A percentile compares a stretch with the other conserved stretches of the same genome.
phyloP scores from a whole-genome alignment of 2,797 vertebrate species.

The Tapirus indicus region DNA sequence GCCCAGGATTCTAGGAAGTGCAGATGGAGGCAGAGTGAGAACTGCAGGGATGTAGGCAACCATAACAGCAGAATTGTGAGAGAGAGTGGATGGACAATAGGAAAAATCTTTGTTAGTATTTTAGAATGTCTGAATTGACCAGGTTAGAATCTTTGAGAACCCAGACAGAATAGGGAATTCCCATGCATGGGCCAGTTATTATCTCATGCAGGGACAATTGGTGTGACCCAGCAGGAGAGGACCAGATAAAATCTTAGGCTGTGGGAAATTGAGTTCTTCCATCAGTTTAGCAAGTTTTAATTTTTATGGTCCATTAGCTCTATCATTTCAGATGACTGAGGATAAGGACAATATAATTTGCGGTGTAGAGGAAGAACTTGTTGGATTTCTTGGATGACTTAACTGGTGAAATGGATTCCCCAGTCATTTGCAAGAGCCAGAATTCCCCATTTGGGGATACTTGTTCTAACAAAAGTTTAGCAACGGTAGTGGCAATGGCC shows the following conservation, averaged over 20 bases:
- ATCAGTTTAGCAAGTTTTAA: neutral
- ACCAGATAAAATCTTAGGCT: neutral
- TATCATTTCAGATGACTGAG: neutral
- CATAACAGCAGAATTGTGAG: neutral
- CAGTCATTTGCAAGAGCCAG: neutral
- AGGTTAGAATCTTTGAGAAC: neutral
- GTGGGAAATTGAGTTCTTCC: neutral
- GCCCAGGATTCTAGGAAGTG: neutral
- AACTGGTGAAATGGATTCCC: neutral
- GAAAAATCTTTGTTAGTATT: neutral
- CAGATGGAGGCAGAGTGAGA: neutral
- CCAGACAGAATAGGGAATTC: neutral
- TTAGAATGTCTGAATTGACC: neutral
- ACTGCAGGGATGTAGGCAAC: neutral
- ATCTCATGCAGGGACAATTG: neutral
- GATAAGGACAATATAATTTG: neutral
- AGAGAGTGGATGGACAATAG: neutral
- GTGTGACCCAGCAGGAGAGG: neutral
- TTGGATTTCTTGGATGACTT: neutral
- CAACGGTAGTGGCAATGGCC: neutral
- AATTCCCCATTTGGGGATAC: neutral
- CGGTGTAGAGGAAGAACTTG: neutral
- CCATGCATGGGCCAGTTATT: neutral
- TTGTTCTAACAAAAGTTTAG: constrained; percentile 9
- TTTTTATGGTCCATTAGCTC: neutral